Evolutionary conservation across 2,113 vertebrate species (phyloP).

Genomic region (Cynoglossus semilaevis): DNA sequence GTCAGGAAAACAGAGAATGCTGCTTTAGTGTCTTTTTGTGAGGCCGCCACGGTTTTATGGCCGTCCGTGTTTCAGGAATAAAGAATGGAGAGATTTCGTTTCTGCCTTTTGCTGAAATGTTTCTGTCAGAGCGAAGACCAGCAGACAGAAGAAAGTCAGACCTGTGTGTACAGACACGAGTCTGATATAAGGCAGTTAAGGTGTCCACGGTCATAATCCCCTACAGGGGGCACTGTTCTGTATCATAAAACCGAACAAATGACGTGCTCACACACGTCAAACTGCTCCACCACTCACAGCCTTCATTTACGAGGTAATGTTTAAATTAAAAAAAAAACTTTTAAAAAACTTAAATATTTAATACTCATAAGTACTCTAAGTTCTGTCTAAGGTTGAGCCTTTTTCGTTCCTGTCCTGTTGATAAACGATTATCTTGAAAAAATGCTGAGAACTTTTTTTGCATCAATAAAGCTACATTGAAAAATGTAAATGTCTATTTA

Average conservation of each 20-base stretch:
- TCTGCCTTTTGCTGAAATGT: neutral
- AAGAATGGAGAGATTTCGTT: constrained; percentile 6
- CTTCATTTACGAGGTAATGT: neutral
- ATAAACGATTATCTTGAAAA: no score
- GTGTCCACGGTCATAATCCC: neutral
- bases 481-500: neutral
- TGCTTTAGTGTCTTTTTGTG: constrained; percentile 14
- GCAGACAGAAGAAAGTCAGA: constrained; percentile 2
- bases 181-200: constrained; percentile 14
- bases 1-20: constrained; percentile 29
- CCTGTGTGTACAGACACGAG: constrained; percentile 4
- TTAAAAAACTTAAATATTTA: no score
- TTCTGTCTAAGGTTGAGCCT: no score
- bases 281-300: constrained; percentile 21
- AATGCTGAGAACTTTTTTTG: no score
- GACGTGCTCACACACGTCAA: constrained; percentile 38
- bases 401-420: neutral
- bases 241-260: constrained; percentile 22
- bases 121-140: neutral
- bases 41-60: constrained; percentile 21
- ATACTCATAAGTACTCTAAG: no score
- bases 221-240: constrained; percentile 30
- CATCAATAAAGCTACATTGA: neutral
- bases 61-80: constrained; percentile 3
- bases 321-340: constrained; percentile 2